A percentile compares a stretch with the other conserved stretches of the same genome.
phyloP scores from a whole-genome alignment of 2,888 invertebrate species.

The Acleris laterana region DNA sequence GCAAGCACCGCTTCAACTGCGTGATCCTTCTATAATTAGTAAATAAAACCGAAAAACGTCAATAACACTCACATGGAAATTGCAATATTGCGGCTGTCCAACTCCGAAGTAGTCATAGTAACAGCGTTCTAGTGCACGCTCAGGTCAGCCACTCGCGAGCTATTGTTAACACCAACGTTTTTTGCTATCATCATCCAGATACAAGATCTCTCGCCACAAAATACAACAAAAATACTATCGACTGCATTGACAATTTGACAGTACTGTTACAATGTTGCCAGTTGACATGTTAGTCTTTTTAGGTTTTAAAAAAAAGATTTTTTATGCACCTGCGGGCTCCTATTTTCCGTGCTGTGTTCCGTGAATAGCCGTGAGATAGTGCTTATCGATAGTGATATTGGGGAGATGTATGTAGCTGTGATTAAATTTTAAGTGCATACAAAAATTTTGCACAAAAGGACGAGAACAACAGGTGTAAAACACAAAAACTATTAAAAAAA shows the following conservation, averaged over 20 bases:
- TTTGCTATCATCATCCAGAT: constrained; percentile 79
- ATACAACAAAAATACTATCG: constrained; percentile 60
- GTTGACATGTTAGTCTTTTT: neutral
- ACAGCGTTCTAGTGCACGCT: constrained; percentile 56
- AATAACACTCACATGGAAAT: constrained; percentile 75
- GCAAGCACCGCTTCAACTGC: constrained; percentile 53
- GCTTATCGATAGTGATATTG: too few relatives aligned
- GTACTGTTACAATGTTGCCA: constrained; percentile 32
- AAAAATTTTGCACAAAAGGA: too few relatives aligned
- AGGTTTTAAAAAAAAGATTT: too few relatives aligned
- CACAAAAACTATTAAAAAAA: too few relatives aligned
- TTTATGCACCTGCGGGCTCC: too few relatives aligned
- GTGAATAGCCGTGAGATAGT: too few relatives aligned
- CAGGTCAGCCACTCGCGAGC: constrained; percentile 57
- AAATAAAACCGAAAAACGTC: constrained; percentile 57
- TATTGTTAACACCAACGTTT: constrained; percentile 64
- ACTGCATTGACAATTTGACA: constrained; percentile 50
- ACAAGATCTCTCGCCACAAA: constrained; percentile 65
- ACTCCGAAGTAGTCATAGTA: constrained; percentile 77
- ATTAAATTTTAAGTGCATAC: too few relatives aligned
- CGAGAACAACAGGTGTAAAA: too few relatives aligned
- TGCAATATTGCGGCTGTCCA: constrained; percentile 78
- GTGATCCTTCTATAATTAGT: constrained; percentile 63
- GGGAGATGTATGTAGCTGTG: too few relatives aligned
- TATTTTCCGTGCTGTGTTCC: too few relatives aligned